Base-by-base conservation (phyloP, 2,113 vertebrate species). In the Panurus biarmicus region DNA sequence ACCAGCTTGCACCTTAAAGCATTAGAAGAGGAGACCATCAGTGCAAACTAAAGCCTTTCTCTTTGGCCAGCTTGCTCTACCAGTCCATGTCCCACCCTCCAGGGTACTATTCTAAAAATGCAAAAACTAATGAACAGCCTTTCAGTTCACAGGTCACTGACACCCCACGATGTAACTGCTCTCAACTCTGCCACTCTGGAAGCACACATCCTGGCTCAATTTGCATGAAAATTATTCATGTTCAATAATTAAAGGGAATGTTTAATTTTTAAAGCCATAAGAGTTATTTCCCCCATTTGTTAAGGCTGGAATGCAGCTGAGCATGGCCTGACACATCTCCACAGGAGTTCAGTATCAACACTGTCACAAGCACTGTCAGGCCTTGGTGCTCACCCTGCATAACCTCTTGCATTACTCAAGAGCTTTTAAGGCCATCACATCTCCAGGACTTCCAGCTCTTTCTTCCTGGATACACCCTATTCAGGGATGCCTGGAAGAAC, bases 181-280 rank as follows among this genome's bases (percentile, higher is more conserved):
- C 85, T 78, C 81, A 91, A 17, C 71, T 44, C 44, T 44, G 35
- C 26, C 87, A 53, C 79, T 82, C 67, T 69, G 36, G 78, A 91
- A 95, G 70, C 31, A 61, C n/a, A 28, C 38, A 89, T 50, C 36
- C 60, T 38, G 35, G 80, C 33, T 85, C 85, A 40, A 87, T 83
- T 78, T 90, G 93, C 93, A 91, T 80, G 56, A 75, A 92, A 88
- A 96, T 85, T 72, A 94, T 71, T 94, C 72, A 28, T 22, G 33
- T 50, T 96, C 71, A 96, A 96, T 93, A 95, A 91, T 88, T 96
- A 81, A 96, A 93, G 47, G 47, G n/a, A 69, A 50, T 40, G 50
- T 87, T 94, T 83, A 94, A 95, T 93, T 93, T 96, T 95, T 94
- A 96, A 96, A 92, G 31, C 51, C 26, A 0, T 66, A 77, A 92